A percentile compares a stretch with the other conserved stretches of the same genome.
phyloP scores from a whole-genome alignment of 2,797 vertebrate genomes.

The Scleropages formosus region DNA sequence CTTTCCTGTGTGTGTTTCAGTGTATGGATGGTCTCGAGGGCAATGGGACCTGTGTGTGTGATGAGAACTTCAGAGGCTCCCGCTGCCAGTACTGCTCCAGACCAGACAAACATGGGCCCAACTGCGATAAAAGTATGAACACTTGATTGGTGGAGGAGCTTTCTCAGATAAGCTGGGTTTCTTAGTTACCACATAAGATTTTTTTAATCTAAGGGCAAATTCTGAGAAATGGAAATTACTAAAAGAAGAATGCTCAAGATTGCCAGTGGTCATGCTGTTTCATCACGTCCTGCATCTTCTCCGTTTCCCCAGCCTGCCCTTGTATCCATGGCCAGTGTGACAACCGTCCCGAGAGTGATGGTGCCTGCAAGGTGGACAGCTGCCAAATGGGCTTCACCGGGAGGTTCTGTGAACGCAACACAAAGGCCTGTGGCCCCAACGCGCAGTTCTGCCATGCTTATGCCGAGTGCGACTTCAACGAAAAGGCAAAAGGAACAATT shows the following conservation, averaged over 20 bases:
- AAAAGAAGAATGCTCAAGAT: not conserved
- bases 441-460: conserved; percentile 78
- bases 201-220: not conserved
- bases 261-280: not conserved
- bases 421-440: conserved; percentile 64
- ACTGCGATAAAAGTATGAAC: conserved; percentile 74
- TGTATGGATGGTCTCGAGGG: conserved; percentile 77
- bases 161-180: not conserved
- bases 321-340: conserved; percentile 81
- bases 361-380: conserved; percentile 73
- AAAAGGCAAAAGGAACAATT: conserved; percentile 49
- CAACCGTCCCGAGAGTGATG: conserved; percentile 70
- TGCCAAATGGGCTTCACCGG: conserved; percentile 73
- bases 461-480: conserved; percentile 75
- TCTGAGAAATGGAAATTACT: not conserved
- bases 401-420: conserved; percentile 71
- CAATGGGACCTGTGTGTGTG: conserved; percentile 80
- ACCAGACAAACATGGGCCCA: conserved; percentile 70
- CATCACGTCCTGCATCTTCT: not conserved
- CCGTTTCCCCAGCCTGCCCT: conserved; percentile 68
- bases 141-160: too few species aligned
- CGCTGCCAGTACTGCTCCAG: conserved; percentile 82
- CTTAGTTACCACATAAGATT: not conserved
- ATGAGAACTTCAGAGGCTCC: conserved; percentile 75
- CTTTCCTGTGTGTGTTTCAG: conserved; percentile 58